These are phyloP conservation scores for Micromussa lordhowensis DNA, from an alignment of 92 coral and sea anemone species.

Conservation along the genomic window DNA sequence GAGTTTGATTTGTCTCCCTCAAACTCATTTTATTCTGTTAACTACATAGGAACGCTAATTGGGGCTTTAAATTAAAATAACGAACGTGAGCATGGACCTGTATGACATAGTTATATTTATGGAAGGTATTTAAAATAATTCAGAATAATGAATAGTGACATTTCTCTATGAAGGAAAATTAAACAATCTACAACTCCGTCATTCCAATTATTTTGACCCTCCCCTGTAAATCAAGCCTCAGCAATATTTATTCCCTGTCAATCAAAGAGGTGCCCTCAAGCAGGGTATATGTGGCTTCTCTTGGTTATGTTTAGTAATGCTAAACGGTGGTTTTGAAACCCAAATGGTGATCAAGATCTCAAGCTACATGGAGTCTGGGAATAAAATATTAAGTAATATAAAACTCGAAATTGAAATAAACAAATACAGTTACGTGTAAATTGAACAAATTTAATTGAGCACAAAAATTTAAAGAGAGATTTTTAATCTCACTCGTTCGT, in stretches of 20 bases:
- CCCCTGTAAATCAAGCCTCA: background rate
- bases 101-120: too few relatives aligned
- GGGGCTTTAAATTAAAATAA: too few relatives aligned
- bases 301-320: background rate
- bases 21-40: background rate
- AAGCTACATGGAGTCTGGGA: background rate
- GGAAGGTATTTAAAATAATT: background rate
- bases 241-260: background rate
- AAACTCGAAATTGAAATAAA: background rate
- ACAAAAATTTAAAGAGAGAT: background rate
- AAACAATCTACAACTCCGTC: background rate
- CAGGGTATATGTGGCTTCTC: background rate
- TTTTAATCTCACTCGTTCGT: background rate
- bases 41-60: background rate
- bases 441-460: background rate
- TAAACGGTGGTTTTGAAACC: background rate
- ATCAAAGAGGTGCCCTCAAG: background rate
- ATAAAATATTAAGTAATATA: background rate
- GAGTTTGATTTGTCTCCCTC: background rate
- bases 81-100: background rate
- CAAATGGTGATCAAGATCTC: background rate
- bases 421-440: background rate
- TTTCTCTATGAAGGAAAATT: background rate
- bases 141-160: background rate
- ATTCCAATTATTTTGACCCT: background rate